Evolutionary conservation across 1,140 invertebrate species (phyloP).

Genomic region (Platyscapa corneri): DNA sequence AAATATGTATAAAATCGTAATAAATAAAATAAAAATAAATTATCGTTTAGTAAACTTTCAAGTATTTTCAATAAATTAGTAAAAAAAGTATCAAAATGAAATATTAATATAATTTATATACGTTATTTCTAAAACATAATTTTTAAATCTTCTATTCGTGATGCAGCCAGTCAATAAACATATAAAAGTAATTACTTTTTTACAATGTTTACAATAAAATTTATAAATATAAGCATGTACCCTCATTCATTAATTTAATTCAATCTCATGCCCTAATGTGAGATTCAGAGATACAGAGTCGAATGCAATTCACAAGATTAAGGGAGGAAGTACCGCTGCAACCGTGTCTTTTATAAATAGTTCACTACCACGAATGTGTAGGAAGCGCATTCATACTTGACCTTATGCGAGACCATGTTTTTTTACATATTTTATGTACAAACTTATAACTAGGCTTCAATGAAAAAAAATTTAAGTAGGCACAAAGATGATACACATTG

Average conservation of each 20-base stretch:
- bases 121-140: too few species aligned
- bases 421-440: not conserved
- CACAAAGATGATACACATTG: not conserved
- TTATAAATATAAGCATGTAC: constrained; percentile 35
- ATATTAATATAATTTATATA: too few species aligned
- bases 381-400: not conserved
- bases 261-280: constrained; percentile 22
- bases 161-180: too few species aligned
- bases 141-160: too few species aligned
- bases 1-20: too few species aligned
- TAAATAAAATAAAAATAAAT: too few species aligned
- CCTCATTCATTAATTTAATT: constrained; percentile 37
- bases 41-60: too few species aligned
- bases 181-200: constrained; percentile 19
- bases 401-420: not conserved
- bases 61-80: too few species aligned
- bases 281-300: not conserved
- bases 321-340: not conserved
- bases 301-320: not conserved
- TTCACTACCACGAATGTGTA: constrained; percentile 14
- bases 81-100: too few species aligned
- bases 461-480: too few species aligned
- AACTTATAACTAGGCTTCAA: not conserved
- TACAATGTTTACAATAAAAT: not conserved
- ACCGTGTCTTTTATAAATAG: constrained; percentile 29